Conservation (phyloP, 2,113 vertebrate species). For the Pardalotus punctatus region DNA sequence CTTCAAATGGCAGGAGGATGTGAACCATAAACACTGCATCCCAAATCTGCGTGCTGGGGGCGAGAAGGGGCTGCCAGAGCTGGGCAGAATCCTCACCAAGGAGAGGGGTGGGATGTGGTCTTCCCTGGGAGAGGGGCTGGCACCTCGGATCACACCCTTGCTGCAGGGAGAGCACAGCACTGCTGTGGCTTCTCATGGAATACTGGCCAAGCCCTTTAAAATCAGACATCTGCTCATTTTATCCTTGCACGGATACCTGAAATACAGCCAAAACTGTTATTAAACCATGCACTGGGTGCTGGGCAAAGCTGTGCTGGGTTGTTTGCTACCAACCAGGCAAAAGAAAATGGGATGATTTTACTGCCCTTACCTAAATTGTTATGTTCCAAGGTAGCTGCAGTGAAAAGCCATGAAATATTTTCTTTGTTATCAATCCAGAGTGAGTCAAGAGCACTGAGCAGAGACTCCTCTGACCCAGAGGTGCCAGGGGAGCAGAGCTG, state of each 20-base stretch:
- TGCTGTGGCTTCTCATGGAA: background rate
- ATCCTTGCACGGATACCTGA: background rate
- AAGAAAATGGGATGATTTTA: background rate
- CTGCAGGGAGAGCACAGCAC: background rate
- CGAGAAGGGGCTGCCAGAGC: background rate
- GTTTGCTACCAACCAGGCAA: background rate
- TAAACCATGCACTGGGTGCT: background rate
- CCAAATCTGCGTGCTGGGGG: background rate
- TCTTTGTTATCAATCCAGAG: background rate
- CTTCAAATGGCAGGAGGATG: background rate
- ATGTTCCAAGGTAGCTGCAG: background rate
- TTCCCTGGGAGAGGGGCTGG: background rate
- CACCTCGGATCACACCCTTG: background rate
- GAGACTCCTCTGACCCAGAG: background rate
- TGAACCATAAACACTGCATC: background rate
- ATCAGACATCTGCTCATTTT: constrained; percentile 7
- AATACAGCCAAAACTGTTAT: background rate
- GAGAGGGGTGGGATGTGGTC: background rate
- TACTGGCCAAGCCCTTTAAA: background rate
- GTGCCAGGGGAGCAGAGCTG: background rate
- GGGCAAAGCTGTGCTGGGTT: background rate
- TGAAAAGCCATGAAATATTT: background rate
- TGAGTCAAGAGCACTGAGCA: background rate
- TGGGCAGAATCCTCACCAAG: background rate
- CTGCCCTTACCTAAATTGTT: background rate